phyloP scores from a whole-genome alignment of 2,113 vertebrate species.

The Scatophagus argus region DNA sequence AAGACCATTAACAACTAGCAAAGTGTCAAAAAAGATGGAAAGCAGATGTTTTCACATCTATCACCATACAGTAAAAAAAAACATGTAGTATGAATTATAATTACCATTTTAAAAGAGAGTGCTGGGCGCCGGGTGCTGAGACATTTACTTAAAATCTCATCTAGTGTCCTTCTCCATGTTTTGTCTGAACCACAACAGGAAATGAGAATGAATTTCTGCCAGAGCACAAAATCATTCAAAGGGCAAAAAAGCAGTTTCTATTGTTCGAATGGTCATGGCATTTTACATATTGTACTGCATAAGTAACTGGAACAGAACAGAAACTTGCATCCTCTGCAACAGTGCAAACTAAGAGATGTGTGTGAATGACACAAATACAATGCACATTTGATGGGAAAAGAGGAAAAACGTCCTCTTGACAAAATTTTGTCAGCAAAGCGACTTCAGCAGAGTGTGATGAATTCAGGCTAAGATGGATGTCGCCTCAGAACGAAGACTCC shows the following conservation, averaged over 20 bases:
- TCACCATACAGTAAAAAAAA: neutral
- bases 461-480: conserved; percentile 55
- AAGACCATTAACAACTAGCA: neutral
- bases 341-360: neutral
- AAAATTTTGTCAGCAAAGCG: conserved; percentile 39
- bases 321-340: conserved; percentile 22
- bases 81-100: neutral
- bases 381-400: conserved; percentile 25
- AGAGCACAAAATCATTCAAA: conserved; percentile 14
- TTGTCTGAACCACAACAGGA: conserved; percentile 1
- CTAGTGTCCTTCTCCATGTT: conserved; percentile 5
- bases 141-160: conserved; percentile 8
- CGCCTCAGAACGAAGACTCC: conserved; percentile 22
- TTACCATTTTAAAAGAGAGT: neutral
- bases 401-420: neutral
- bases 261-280: neutral
- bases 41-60: conserved; percentile 18
- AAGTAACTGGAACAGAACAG: conserved; percentile 8
- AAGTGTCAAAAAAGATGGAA: conserved; percentile 23
- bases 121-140: neutral
- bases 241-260: conserved; percentile 8
- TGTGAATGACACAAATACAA: conserved; percentile 16
- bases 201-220: conserved; percentile 6
- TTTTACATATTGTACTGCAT: conserved; percentile 23
- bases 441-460: conserved; percentile 47